Base-by-base conservation (phyloP, 2,797 vertebrate genomes). In the Thunnus albacares region DNA sequence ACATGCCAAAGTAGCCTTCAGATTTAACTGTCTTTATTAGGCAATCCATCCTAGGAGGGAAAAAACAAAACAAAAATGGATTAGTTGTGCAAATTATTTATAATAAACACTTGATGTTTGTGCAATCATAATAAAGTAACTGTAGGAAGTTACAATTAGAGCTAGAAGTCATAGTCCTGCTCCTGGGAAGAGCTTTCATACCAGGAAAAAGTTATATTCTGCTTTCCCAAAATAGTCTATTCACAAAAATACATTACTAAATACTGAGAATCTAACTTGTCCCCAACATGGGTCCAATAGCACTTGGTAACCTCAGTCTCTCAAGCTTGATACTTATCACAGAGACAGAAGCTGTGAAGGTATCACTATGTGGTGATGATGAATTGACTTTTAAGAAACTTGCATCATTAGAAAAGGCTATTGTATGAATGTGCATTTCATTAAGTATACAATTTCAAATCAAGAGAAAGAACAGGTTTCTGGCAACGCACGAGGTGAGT, bases 1-100 rank as follows among this genome's bases (percentile, higher is more conserved):
- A 97, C 95, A 97, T 97, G 84, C 96, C 96, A 85, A 97, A 97
- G 90, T 95, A 97, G 33, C 96, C 97, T 78, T 97, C 96, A n/a
- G 96, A 96, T 72, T 89, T 94, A 66, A 97, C 92, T 0, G 96
- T 97, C 86, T 97, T 97, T 68, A 96, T 89, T 5, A 97, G 91
- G 85, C 97, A 97, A 89, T 97, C 96, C 92, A 97, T 94, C 94
- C 96, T 97, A 55, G 52, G 59, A 22, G 63, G 7, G 63, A 11
- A 47, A 22, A 80, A 62, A 26, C 51, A 33, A 20, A 20, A 71
- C 1, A 49, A 3, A 66, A 56, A 5, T 12, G 13, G 0, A 51
- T 35, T 15, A 52, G n/a, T 18, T 49, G n/a, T 7, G 14, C 5
- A 55, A 43, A 15, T 30, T 4, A 58, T 30, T 49, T 14, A 14